These are phyloP conservation scores for Rhinogobio ventralis DNA, from an alignment of 2,797 vertebrate genomes.

Conservation along the genomic window DNA sequence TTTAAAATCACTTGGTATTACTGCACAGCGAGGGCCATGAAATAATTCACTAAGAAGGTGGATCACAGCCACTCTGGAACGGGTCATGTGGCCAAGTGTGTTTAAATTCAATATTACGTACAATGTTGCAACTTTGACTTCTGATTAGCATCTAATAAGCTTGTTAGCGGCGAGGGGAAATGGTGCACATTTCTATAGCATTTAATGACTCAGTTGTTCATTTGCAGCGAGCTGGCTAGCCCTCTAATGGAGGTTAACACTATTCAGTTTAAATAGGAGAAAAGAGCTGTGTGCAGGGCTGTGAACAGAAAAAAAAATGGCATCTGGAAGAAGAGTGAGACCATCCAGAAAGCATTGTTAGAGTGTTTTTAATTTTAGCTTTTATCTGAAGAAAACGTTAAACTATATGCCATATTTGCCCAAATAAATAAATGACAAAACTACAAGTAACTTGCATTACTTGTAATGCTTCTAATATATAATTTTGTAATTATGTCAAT, in stretches of 20 bases:
- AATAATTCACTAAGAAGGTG: background rate
- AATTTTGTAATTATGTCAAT: background rate
- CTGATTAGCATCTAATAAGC: constrained; percentile 37
- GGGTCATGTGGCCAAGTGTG: constrained; percentile 25
- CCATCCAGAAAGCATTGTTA: background rate
- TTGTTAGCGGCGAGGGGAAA: constrained; percentile 8
- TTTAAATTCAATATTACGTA: constrained; percentile 33
- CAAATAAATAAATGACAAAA: background rate
- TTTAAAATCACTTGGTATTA: constrained; percentile 10
- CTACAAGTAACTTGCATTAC: background rate
- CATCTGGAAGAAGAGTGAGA: background rate
- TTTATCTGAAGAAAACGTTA: background rate
- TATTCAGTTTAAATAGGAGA: constrained; percentile 28
- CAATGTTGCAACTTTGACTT: constrained; percentile 23
- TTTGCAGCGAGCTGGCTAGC: constrained; percentile 55
- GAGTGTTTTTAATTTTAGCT: background rate
- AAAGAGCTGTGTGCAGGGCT: constrained; percentile 14
- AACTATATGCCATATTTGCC: background rate
- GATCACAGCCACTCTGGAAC: background rate
- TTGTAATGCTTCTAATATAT: background rate
- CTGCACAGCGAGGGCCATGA: background rate
- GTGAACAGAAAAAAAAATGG: background rate
- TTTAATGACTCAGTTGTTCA: constrained; percentile 45
- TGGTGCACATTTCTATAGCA: constrained; percentile 9
- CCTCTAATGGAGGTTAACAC: constrained; percentile 55